Conservation (phyloP, 37 sponge, comb jelly and placozoan species). For the Diacarnus erythraeanus region DNA sequence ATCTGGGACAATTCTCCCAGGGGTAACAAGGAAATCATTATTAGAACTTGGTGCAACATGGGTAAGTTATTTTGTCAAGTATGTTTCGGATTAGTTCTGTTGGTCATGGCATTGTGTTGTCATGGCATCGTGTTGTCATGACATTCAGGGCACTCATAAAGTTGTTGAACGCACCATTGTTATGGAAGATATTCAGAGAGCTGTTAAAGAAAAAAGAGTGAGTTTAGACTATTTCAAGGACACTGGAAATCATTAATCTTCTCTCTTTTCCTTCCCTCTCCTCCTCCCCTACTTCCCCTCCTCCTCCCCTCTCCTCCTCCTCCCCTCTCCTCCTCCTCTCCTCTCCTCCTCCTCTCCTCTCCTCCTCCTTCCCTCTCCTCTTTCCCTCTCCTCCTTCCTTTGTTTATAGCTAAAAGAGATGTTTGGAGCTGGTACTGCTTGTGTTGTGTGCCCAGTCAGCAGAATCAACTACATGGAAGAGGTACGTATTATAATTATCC, state of each 20-base stretch:
- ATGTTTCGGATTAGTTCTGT: neutral
- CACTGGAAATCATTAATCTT: neutral
- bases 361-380: too few relatives aligned
- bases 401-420: slow-evolving; percentile 78
- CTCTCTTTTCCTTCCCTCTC: too few relatives aligned
- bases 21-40: slow-evolving; percentile 91
- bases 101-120: too few relatives aligned
- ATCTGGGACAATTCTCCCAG: slow-evolving; percentile 92
- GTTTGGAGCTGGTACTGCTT: slow-evolving; percentile 99
- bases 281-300: too few relatives aligned
- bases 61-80: slow-evolving; percentile 48
- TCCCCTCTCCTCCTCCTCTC: too few relatives aligned
- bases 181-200: slow-evolving; percentile 79
- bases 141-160: slow-evolving; percentile 77
- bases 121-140: neutral
- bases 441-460: slow-evolving; percentile 94
- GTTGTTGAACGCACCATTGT: slow-evolving; percentile 89
- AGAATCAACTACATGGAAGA: slow-evolving; percentile 84
- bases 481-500: slow-evolving; percentile 69
- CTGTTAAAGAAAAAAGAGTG: slow-evolving; percentile 82
- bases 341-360: too few relatives aligned
- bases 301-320: too few relatives aligned
- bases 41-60: slow-evolving; percentile 82
- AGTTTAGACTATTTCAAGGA: neutral
- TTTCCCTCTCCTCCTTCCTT: neutral